Conservation (phyloP, 2,888 invertebrate genomes). For the Carcina quercana region DNA sequence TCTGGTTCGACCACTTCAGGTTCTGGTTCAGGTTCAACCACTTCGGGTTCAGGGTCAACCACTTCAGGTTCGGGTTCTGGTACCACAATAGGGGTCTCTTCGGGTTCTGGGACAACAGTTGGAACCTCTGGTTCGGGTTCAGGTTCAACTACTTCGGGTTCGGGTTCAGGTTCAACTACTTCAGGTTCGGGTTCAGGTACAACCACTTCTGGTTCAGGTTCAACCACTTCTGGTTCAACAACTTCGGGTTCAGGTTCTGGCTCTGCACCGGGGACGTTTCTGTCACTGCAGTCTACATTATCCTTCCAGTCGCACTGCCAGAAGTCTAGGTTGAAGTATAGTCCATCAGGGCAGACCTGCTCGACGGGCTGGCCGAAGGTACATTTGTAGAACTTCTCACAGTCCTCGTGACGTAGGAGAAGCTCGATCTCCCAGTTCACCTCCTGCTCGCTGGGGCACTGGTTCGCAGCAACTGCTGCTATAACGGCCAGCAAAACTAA, state of each 20-base stretch:
- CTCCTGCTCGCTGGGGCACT: conserved; percentile 45
- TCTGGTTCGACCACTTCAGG: not conserved
- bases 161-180: conserved; percentile 21
- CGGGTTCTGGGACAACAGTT: conserved; percentile 7
- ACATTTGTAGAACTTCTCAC: conserved; percentile 79
- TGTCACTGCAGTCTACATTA: conserved; percentile 75
- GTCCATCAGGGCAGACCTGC: conserved; percentile 68
- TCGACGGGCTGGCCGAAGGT: conserved; percentile 76
- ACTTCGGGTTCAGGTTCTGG: conserved; percentile 11
- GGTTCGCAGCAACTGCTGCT: conserved; percentile 18
- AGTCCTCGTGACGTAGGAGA: conserved; percentile 72
- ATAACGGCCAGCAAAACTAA: not conserved
- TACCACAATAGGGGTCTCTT: conserved; percentile 30
- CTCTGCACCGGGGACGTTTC: conserved; percentile 28
- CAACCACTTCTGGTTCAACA: conserved; percentile 3
- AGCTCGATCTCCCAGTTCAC: conserved; percentile 49
- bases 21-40: conserved; percentile 35
- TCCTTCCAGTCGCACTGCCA: conserved; percentile 75
- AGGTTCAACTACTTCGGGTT: not conserved
- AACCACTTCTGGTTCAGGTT: conserved; percentile 6
- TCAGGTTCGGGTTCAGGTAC: conserved; percentile 8
- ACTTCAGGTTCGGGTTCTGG: conserved; percentile 32
- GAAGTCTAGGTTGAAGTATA: conserved; percentile 71
- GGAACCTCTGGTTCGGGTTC: not conserved
- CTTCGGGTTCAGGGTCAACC: conserved; percentile 8